Evolutionary conservation across 1,140 invertebrate species (phyloP).

Genomic region (Lethocerus indicus): DNA sequence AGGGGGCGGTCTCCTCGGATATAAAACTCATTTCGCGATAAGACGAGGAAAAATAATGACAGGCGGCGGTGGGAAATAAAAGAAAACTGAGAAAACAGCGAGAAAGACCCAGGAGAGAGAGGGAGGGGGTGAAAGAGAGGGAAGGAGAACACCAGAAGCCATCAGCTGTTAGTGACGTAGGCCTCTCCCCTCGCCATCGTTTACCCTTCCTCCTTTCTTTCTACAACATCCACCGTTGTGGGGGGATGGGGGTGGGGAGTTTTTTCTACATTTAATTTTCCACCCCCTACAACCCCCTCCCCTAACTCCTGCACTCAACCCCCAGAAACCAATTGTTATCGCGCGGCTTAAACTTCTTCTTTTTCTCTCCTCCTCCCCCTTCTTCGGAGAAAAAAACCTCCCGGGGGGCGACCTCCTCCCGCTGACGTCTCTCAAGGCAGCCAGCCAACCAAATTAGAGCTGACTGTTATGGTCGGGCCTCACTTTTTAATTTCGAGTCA

Average conservation of each 20-base stretch:
- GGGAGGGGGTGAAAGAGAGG: slow-evolving; percentile 3
- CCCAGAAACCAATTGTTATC: slow-evolving; percentile 3
- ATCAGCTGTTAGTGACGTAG: too few relatives aligned
- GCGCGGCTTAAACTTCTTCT: background rate
- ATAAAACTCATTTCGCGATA: slow-evolving; percentile 13
- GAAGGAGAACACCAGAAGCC: too few relatives aligned
- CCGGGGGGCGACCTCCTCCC: too few relatives aligned
- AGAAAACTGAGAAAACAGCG: slow-evolving; percentile 10
- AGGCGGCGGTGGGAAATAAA: slow-evolving; percentile 10
- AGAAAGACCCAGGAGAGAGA: background rate
- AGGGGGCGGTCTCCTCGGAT: too few relatives aligned
- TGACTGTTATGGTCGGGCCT: slow-evolving; percentile 1
- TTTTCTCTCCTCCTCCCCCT: background rate
- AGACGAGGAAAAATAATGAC: slow-evolving; percentile 9
- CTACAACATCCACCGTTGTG: too few relatives aligned
- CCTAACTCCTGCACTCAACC: too few relatives aligned
- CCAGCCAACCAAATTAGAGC: slow-evolving; percentile 5
- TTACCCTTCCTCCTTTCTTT: too few relatives aligned
- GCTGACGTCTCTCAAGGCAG: too few relatives aligned
- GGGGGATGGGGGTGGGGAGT: background rate
- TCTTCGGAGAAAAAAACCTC: background rate
- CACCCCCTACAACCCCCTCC: background rate
- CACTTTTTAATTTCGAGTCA: slow-evolving; percentile 3
- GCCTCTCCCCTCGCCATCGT: too few relatives aligned
- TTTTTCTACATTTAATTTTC: slow-evolving; percentile 4